phyloP scores from a whole-genome alignment of 2,797 vertebrate species.

The Rhinophrynus dorsalis region DNA sequence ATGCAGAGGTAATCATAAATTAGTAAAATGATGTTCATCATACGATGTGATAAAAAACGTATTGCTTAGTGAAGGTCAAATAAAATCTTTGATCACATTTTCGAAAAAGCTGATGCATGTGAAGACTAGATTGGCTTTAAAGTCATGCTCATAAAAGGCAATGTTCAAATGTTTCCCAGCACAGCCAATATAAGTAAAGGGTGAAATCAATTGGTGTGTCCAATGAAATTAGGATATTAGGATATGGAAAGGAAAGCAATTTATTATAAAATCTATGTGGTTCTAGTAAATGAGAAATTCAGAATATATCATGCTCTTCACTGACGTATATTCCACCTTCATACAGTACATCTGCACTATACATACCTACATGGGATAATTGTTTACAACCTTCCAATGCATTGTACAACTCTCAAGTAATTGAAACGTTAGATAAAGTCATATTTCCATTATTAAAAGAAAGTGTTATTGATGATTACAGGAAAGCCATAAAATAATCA shows the following conservation, averaged over 20 bases:
- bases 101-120: conserved; percentile 44
- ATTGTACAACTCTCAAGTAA: too few relatives aligned
- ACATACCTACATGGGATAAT: background rate
- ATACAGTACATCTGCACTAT: background rate
- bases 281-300: conserved; percentile 39
- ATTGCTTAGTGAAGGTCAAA: conserved; percentile 41
- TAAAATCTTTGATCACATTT: conserved; percentile 41
- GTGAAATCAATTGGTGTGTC: conserved; percentile 35
- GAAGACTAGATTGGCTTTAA: conserved; percentile 39
- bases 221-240: conserved; percentile 8
- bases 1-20: conserved; percentile 18
- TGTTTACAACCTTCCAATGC: background rate
- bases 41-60: conserved; percentile 32
- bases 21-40: conserved; percentile 20
- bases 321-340: background rate
- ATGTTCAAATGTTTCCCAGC: conserved; percentile 39
- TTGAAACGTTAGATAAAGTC: too few relatives aligned
- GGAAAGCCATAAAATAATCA: too few relatives aligned
- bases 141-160: conserved; percentile 38
- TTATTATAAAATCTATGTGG: conserved; percentile 10
- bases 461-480: too few relatives aligned
- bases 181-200: conserved; percentile 24
- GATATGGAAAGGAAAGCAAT: conserved; percentile 5
- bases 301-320: background rate
- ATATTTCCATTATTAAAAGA: too few relatives aligned